phyloP scores from a whole-genome alignment of 2,113 vertebrate genomes.

The Amazona vittata region DNA sequence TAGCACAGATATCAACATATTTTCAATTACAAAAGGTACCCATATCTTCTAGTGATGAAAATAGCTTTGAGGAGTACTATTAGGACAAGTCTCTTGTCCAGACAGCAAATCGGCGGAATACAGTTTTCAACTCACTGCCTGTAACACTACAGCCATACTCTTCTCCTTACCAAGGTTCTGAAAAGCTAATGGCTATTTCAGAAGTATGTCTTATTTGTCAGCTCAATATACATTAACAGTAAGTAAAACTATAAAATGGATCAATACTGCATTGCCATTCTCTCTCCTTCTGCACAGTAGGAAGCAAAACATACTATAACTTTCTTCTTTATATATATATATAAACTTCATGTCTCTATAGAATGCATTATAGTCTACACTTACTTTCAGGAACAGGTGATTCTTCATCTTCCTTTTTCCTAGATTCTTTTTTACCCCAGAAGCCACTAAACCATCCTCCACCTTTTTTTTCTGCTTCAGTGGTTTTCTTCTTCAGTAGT shows the following conservation, averaged over 20 bases:
- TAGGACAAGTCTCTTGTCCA: background rate
- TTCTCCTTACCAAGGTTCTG: background rate
- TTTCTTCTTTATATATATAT: background rate
- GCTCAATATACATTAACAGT: background rate
- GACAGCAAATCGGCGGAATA: background rate
- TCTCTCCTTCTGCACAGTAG: background rate
- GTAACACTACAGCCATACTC: background rate
- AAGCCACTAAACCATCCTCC: constrained; percentile 90
- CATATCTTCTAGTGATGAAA: background rate
- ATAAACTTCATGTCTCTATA: background rate
- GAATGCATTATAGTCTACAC: background rate
- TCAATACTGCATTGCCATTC: background rate
- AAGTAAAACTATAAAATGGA: background rate
- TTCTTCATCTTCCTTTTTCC: constrained; percentile 86
- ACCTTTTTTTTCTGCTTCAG: constrained; percentile 80
- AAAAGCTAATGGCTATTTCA: background rate
- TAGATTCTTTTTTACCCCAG: constrained; percentile 85
- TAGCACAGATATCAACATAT: background rate
- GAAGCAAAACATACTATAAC: background rate
- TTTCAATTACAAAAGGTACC: background rate
- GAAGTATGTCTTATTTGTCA: background rate
- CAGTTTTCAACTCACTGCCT: rapidly evolving
- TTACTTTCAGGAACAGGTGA: constrained; percentile 82
- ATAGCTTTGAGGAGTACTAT: background rate
- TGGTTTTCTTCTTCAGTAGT: constrained; percentile 81